These are phyloP conservation scores for Lateolabrax maculatus DNA, from an alignment of 2,797 vertebrate genomes.

Conservation along the genomic window DNA sequence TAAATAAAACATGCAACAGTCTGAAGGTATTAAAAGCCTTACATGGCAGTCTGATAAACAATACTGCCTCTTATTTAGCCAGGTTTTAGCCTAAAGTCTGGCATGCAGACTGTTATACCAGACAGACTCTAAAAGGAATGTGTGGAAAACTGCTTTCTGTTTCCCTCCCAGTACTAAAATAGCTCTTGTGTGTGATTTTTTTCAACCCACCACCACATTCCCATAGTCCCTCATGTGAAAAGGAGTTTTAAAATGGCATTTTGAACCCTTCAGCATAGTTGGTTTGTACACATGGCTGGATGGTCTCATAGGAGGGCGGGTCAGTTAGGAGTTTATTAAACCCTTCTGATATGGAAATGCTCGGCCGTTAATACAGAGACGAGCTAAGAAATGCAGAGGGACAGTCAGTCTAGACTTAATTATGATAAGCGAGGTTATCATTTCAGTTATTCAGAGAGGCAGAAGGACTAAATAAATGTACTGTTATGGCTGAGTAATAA, in stretches of 20 bases:
- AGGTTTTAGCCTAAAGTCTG: slow-evolving; percentile 54
- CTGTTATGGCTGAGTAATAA: not conserved
- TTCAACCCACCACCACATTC: slow-evolving; percentile 74
- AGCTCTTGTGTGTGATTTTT: slow-evolving; percentile 67
- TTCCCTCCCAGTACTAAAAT: slow-evolving; percentile 82
- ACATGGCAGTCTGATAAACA: slow-evolving; percentile 39
- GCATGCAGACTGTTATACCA: slow-evolving; percentile 51
- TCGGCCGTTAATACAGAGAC: slow-evolving; percentile 18
- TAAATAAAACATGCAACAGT: slow-evolving; percentile 17
- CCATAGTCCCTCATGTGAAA: slow-evolving; percentile 73
- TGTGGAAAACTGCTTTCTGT: slow-evolving; percentile 77
- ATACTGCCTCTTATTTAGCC: slow-evolving; percentile 26
- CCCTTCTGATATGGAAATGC: slow-evolving; percentile 56
- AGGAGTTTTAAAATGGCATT: slow-evolving; percentile 59
- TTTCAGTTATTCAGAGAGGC: slow-evolving; percentile 1
- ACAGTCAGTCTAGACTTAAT: slow-evolving; percentile 34
- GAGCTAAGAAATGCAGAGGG: slow-evolving; percentile 16
- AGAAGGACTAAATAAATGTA: not conserved
- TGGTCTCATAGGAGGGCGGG: slow-evolving; percentile 26
- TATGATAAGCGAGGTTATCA: slow-evolving; percentile 38
- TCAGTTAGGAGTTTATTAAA: slow-evolving; percentile 49
- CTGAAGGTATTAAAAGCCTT: slow-evolving; percentile 33
- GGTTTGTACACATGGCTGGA: slow-evolving; percentile 26
- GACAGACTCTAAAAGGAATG: slow-evolving; percentile 75
- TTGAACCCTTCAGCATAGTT: slow-evolving; percentile 52